phyloP scores from a whole-genome alignment of 2,888 invertebrate species.

The Protophormia terraenovae region DNA sequence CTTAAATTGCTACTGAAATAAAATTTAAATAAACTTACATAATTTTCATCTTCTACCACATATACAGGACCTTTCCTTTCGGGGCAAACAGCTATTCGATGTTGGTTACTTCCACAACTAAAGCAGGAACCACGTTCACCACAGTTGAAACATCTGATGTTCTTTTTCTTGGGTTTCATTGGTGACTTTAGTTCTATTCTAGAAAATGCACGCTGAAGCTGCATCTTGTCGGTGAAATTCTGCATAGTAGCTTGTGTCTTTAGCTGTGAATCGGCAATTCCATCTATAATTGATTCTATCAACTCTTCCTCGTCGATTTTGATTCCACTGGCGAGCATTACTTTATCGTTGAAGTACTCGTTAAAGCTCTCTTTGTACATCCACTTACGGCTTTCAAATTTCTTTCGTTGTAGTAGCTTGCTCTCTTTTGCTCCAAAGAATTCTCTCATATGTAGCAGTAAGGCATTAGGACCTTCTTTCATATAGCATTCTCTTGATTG shows the following conservation, averaged over 20 bases:
- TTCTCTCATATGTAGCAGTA: not conserved
- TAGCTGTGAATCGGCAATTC: constrained; percentile 24
- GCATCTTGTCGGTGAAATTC: not conserved
- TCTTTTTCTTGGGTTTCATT: not conserved
- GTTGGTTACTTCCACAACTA: not conserved
- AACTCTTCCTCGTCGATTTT: constrained; percentile 20
- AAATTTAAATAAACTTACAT: not conserved
- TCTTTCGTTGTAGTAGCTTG: not conserved
- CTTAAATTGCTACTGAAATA: not conserved
- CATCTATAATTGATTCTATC: constrained; percentile 9
- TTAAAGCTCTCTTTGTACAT: not conserved
- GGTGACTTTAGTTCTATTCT: constrained; percentile 13
- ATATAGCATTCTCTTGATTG: not conserved
- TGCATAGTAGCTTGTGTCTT: too few species aligned
- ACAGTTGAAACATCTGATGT: constrained; percentile 33
- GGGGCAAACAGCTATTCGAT: not conserved
- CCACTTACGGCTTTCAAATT: not conserved
- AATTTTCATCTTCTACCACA: not conserved
- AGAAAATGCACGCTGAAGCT: not conserved
- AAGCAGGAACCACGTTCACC: constrained; percentile 10
- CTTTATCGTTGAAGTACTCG: constrained; percentile 31
- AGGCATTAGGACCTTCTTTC: not conserved
- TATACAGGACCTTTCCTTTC: not conserved
- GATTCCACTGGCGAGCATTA: constrained; percentile 2
- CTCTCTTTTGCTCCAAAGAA: constrained; percentile 7